A percentile compares a stretch with the other conserved stretches of the same genome.
Evolutionary conservation across 2,888 invertebrate genomes (phyloP).

Genomic region (Alsophila aescularia): DNA sequence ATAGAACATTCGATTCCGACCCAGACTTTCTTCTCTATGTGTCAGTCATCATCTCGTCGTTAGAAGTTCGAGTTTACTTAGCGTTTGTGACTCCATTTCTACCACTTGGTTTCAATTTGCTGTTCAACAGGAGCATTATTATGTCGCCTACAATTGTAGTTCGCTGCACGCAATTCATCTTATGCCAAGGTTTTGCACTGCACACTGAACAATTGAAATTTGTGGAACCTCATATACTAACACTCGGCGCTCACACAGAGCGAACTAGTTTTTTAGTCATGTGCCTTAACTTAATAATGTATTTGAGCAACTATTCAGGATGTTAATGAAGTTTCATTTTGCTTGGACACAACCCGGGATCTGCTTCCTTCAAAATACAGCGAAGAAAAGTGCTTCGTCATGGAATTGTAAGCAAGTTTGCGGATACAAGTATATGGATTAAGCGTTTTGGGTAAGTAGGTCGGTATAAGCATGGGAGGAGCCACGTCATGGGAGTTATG

Average conservation of each 20-base stretch:
- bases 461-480: slow-evolving; percentile 13
- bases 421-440: slow-evolving; percentile 16
- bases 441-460: slow-evolving; percentile 34
- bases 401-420: slow-evolving; percentile 13
- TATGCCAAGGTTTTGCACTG: slow-evolving; percentile 37
- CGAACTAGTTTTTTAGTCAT: slow-evolving; percentile 1
- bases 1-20: background rate
- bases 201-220: slow-evolving; percentile 22
- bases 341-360: slow-evolving; percentile 5
- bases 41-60: slow-evolving; percentile 9
- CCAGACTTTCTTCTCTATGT: slow-evolving; percentile 7
- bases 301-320: background rate
- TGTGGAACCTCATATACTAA: slow-evolving; percentile 6
- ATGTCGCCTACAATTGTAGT: slow-evolving; percentile 47
- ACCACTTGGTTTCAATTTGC: slow-evolving; percentile 37
- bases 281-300: background rate
- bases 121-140: slow-evolving; percentile 34
- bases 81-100: slow-evolving; percentile 27
- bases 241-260: background rate
- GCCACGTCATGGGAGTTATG: slow-evolving; percentile 41
- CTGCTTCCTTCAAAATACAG: background rate
- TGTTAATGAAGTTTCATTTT: background rate
- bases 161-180: slow-evolving; percentile 45
- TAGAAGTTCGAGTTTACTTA: slow-evolving; percentile 21
- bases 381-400: slow-evolving; percentile 19